Base-by-base conservation (phyloP, 1,140 invertebrate genomes). In the Hylyphantes graminicola region DNA sequence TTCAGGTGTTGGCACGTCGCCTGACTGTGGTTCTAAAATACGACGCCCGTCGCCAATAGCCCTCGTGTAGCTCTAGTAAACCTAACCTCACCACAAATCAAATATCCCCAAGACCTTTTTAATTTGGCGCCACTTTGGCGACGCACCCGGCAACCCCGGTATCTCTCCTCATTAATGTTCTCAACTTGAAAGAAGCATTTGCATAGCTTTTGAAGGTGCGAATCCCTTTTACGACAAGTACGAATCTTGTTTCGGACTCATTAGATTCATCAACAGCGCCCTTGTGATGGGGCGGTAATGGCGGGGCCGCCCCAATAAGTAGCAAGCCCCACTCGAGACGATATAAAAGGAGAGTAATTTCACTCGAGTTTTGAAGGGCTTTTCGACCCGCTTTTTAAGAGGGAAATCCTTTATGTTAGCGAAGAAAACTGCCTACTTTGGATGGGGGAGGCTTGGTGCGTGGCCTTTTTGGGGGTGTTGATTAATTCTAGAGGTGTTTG, bases 221-320 rank as follows among this genome's bases (percentile, higher is more conserved):
- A 78, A 78, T 78, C 59, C 67, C 76, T 78, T 78, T 78, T 78
- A 78, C 77, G 64, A 80, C 77, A 80, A 80, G 70, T 70, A 70
- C 77, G 77, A 80, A 80, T 80, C 77, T 65, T 80, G 77, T 80
- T 80, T 80, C 53, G 61, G 55, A 80, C 77, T 80, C 77, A 80
- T 80, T 80, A 80, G 77, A 80, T 70, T 80, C 77, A 80, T 80
- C 77, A 80, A 80, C 77, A 65, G 77, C 65, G 65, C 77, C 77
- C 77, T 80, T 80, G 77, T 80, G 77, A 80, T 68, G 76, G 76
- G 76, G 61, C 61, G 76, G 61, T 67, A 78, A 67, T 67, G 55
- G 76, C 48, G 76, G 35, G 17, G 53, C 76, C 76, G 76, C 76
- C 61, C 76, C 76, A 78, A 78, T 78, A 78, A 78, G 76, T 78